Percentiles rank a stretch among this genome's conserved stretches.
These are phyloP conservation scores for Andrena dorsata DNA, from an alignment of 2,888 invertebrate genomes.

Conservation along the genomic window DNA sequence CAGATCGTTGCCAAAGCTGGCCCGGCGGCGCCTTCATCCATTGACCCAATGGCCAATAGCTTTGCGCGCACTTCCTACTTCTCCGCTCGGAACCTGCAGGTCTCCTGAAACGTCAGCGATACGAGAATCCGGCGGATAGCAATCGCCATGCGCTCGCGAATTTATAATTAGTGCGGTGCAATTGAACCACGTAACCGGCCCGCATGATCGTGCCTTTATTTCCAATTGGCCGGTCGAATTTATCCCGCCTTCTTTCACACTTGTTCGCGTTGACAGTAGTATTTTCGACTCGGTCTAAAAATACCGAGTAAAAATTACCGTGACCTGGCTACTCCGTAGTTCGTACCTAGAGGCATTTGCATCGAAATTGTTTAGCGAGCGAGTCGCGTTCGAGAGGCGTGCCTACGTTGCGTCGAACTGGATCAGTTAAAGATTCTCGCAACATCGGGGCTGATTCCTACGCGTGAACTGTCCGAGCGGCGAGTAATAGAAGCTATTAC, in stretches of 20 bases:
- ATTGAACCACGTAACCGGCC: not conserved
- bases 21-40: constrained; percentile 52
- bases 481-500: no score
- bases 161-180: not conserved
- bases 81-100: not conserved
- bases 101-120: not conserved
- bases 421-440: not conserved
- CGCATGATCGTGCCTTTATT: constrained; percentile 25
- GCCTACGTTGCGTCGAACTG: not conserved
- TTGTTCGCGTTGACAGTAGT: constrained; percentile 54
- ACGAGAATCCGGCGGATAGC: not conserved
- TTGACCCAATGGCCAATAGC: constrained; percentile 31
- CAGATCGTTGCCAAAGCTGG: constrained; percentile 44
- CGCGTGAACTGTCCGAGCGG: not conserved
- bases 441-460: not conserved
- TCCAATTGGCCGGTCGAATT: constrained; percentile 36
- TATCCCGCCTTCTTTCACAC: constrained; percentile 52
- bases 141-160: not conserved
- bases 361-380: constrained; percentile 25
- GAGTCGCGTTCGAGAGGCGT: not conserved
- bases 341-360: constrained; percentile 26
- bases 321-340: constrained; percentile 42
- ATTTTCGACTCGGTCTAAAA: constrained; percentile 50
- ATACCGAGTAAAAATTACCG: constrained; percentile 52
- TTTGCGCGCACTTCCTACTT: not conserved